Evolutionary conservation across 2,888 invertebrate genomes (phyloP).

Genomic region (Tetropium fuscum): DNA sequence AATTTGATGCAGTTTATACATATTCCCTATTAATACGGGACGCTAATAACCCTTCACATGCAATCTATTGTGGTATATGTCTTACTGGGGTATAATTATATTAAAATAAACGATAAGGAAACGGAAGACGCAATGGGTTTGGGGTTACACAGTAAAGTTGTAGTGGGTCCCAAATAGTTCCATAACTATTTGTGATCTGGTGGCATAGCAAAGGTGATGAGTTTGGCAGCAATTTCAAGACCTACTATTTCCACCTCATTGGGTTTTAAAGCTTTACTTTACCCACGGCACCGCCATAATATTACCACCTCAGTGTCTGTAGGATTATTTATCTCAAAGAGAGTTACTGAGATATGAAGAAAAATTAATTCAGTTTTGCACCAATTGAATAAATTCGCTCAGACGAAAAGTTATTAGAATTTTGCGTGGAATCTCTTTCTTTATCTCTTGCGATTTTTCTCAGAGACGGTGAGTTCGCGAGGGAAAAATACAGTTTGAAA

Average conservation of each 20-base stretch:
- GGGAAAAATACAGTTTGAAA: too few relatives aligned
- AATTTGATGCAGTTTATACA: too few relatives aligned
- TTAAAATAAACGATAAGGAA: constrained; percentile 18
- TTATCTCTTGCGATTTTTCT: too few relatives aligned
- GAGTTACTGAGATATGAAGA: too few relatives aligned
- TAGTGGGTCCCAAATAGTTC: constrained; percentile 39
- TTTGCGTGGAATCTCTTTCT: too few relatives aligned
- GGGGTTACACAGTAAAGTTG: constrained; percentile 11
- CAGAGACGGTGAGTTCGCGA: too few relatives aligned
- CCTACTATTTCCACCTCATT: constrained; percentile 48
- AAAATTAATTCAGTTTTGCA: too few relatives aligned
- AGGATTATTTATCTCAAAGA: too few relatives aligned
- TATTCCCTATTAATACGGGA: constrained; percentile 9
- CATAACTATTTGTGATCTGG: constrained; percentile 45
- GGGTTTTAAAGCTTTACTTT: constrained; percentile 34
- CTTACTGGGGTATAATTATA: constrained; percentile 9
- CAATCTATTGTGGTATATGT: constrained; percentile 3
- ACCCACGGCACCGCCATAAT: too few relatives aligned
- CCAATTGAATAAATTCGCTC: too few relatives aligned
- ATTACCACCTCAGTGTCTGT: too few relatives aligned
- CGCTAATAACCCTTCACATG: constrained; percentile 1
- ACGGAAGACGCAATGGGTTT: constrained; percentile 18
- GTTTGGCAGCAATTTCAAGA: constrained; percentile 45
- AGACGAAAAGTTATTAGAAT: too few relatives aligned
- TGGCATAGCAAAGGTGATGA: constrained; percentile 36